Percentiles rank a stretch among this genome's conserved stretches.
Conservation (phyloP, 1,140 invertebrate species). For the Heterodera schachtii region DNA sequence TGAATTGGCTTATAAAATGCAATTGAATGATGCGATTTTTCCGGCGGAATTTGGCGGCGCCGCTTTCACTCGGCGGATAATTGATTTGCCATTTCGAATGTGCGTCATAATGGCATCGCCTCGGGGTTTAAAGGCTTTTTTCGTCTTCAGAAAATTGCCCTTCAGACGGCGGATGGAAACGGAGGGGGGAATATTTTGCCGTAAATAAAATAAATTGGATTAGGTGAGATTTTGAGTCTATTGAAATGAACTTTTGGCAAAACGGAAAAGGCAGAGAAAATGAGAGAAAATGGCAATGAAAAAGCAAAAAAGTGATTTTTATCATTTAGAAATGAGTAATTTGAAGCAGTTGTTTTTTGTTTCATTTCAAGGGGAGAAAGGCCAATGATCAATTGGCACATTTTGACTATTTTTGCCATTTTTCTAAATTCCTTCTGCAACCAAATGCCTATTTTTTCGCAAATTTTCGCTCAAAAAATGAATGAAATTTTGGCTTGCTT, state of each 20-base stretch:
- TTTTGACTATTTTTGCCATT: background rate
- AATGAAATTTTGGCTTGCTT: background rate
- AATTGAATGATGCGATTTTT: no score
- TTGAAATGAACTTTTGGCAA: background rate
- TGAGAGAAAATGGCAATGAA: background rate
- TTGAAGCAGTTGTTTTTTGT: no score
- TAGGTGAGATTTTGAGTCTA: background rate
- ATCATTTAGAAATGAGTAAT: no score
- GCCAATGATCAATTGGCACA: background rate
- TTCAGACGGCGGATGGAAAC: background rate
- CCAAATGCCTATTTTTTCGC: background rate
- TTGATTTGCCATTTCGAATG: background rate
- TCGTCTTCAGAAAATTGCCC: conserved; percentile 2
- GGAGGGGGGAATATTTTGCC: background rate
- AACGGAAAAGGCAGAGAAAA: background rate
- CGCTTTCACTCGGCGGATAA: background rate
- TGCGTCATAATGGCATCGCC: background rate
- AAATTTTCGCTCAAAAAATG: background rate
- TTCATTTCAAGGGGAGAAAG: background rate
- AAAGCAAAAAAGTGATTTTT: no score
- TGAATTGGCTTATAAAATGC: no score
- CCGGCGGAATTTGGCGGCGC: background rate
- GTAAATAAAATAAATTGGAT: background rate
- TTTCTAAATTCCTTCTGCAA: background rate
- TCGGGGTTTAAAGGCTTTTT: background rate